These are phyloP conservation scores for Xenopus borealis DNA, from an alignment of 2,113 vertebrate species.

Conservation along the genomic window DNA sequence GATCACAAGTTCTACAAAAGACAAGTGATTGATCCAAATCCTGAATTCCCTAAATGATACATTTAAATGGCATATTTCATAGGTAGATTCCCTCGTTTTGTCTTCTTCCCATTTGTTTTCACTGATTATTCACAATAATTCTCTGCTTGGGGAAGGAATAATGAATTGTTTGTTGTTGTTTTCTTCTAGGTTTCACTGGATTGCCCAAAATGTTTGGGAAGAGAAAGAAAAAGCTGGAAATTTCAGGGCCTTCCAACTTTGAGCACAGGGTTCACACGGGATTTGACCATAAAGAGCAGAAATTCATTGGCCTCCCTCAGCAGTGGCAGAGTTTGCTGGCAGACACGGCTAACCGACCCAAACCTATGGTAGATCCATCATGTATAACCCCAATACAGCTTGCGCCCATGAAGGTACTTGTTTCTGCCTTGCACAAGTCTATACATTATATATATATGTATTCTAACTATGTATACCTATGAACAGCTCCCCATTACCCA, in stretches of 20 bases:
- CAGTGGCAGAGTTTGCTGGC: conserved; percentile 98
- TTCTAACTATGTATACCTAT: too few species aligned
- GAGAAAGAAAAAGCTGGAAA: conserved; percentile 98
- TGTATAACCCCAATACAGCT: conserved; percentile 98
- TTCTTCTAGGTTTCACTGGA: conserved; percentile 68
- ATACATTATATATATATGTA: too few species aligned
- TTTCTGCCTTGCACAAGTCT: background rate
- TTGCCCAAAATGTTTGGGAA: conserved; percentile 97
- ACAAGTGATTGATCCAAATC: too few species aligned
- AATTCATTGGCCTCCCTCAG: conserved; percentile 92
- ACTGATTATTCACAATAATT: too few species aligned
- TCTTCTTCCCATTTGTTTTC: too few species aligned
- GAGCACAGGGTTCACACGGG: conserved; percentile 97
- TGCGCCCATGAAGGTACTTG: conserved; percentile 94
- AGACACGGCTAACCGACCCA: conserved; percentile 92
- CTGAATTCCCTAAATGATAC: too few species aligned
- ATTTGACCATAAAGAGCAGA: conserved; percentile 93
- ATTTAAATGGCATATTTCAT: too few species aligned
- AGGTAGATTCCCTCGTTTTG: too few species aligned
- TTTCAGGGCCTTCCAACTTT: conserved; percentile 98
- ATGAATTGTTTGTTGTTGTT: too few species aligned
- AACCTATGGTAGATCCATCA: conserved; percentile 98
- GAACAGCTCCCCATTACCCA: too few species aligned
- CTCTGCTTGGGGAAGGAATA: too few species aligned
- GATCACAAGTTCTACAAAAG: too few species aligned